Percentiles rank a stretch among this genome's conserved stretches.
Evolutionary conservation across 2,797 vertebrate genomes (phyloP).

Genomic region (Rhynchotus rufescens): DNA sequence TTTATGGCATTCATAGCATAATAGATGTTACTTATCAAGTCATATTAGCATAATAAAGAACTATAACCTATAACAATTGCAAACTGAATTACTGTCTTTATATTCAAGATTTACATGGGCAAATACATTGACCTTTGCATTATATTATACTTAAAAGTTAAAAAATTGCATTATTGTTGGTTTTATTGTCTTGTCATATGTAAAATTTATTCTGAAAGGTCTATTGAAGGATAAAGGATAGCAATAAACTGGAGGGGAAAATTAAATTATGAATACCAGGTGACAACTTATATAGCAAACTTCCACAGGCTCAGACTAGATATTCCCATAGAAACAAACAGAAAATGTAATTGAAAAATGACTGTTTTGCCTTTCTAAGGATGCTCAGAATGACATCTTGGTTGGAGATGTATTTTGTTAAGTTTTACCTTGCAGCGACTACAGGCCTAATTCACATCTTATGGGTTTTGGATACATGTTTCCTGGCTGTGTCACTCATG

Average conservation of each 20-base stretch:
- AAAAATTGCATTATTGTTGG: not conserved
- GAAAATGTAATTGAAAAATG: not conserved
- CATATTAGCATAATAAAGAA: slow-evolving; percentile 79
- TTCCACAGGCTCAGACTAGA: not conserved
- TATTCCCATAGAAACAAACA: not conserved
- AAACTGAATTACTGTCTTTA: slow-evolving; percentile 75
- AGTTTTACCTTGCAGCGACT: not conserved
- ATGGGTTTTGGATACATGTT: not conserved
- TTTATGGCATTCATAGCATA: slow-evolving; percentile 67
- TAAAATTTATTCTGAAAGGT: slow-evolving; percentile 4
- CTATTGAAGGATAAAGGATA: slow-evolving; percentile 1
- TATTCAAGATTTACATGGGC: slow-evolving; percentile 70
- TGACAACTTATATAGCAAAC: not conserved
- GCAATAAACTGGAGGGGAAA: not conserved
- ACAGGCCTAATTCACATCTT: not conserved
- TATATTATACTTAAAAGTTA: slow-evolving; percentile 55
- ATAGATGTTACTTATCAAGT: slow-evolving; percentile 68
- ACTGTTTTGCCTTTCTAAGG: not conserved
- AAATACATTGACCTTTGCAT: slow-evolving; percentile 73
- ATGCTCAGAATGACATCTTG: not conserved
- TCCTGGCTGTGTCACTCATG: not conserved
- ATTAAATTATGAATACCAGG: not conserved
- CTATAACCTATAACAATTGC: slow-evolving; percentile 56
- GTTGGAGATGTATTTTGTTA: not conserved
- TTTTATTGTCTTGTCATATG: not conserved